A percentile compares a stretch with the other conserved stretches of the same genome.
These are phyloP conservation scores for Sarcophaga caerulescens DNA, from an alignment of 2,888 invertebrate genomes.

Conservation along the genomic window DNA sequence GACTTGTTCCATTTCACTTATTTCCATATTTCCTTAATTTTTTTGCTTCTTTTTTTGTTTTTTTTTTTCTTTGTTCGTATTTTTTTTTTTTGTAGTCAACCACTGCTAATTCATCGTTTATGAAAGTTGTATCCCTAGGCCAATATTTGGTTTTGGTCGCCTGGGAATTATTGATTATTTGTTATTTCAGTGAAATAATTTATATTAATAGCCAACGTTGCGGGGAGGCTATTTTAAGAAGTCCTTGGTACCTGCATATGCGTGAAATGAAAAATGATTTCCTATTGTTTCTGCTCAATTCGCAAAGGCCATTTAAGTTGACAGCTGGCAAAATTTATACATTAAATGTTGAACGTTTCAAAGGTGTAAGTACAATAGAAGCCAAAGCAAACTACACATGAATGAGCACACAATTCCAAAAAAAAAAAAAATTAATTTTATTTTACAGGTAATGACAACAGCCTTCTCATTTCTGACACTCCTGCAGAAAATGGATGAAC, in stretches of 20 bases:
- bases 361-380: conserved; percentile 62
- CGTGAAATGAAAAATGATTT: conserved; percentile 73
- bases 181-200: conserved; percentile 76
- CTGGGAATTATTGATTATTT: conserved; percentile 77
- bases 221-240: conserved; percentile 75
- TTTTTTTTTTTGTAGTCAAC: conserved; percentile 48
- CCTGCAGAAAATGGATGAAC: conserved; percentile 75
- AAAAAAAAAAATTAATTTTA: neutral
- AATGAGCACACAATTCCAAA: neutral
- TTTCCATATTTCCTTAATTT: neutral
- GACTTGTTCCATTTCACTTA: no score
- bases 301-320: conserved; percentile 71
- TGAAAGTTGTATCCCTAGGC: conserved; percentile 73
- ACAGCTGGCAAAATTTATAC: conserved; percentile 76
- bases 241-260: conserved; percentile 76
- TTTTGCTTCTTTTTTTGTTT: neutral
- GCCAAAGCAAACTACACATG: neutral
- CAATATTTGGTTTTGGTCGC: conserved; percentile 75
- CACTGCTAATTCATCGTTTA: conserved; percentile 72
- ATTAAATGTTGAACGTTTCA: conserved; percentile 73
- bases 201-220: conserved; percentile 75
- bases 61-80: neutral
- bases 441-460: conserved; percentile 75
- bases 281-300: conserved; percentile 74
- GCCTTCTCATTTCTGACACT: conserved; percentile 78